Evolutionary conservation across 2,888 invertebrate species (phyloP), one percentile per base, ranked within the genome.

Genomic region (Tipula unca): DNA sequence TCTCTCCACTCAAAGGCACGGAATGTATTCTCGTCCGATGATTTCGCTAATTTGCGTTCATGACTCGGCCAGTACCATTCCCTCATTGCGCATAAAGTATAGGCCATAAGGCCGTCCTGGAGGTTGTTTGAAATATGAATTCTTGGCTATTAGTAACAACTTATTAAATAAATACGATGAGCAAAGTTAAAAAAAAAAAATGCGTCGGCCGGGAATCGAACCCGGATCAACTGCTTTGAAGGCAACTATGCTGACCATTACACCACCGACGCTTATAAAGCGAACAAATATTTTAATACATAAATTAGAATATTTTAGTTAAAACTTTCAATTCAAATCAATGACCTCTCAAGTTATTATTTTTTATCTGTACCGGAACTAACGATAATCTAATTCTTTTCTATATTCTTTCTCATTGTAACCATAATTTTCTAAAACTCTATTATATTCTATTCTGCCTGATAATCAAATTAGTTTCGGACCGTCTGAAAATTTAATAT

Each of bases 191-290:
- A 36, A 87, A 54, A 54, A 54, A 39, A 36, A 87, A 54, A 54
- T 90, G 90, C 90, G 90, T 90, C 90, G 90, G 90, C 90, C 90
- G 90, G 90, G 90, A 90, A 90, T 90, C 91, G 91, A 91, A 91
- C 91, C 91, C 91, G 91, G 90, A 90, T 91, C 90, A 91, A 91
- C 91, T 91, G 91, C 91, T 91, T 91, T 91, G 91, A 91, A 91
- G 91, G 91, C 91, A 91, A 91, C 91, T 90, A 91, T 91, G 91
- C 90, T 90, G 88, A 90, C 90, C 90, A 90, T 91, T 90, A 90
- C 90, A 90, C 90, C 90, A 90, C 90, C 90, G 89, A 90, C 91
- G 90, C 90, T 29, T 84, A 20, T 17, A 17, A 0, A 5, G 1
- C 42, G 0, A 42, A 3, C 10, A 42, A 42, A 13, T 14, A 42